Conservation (phyloP, 1,140 invertebrate genomes). For the Macrostomum lignano region DNA sequence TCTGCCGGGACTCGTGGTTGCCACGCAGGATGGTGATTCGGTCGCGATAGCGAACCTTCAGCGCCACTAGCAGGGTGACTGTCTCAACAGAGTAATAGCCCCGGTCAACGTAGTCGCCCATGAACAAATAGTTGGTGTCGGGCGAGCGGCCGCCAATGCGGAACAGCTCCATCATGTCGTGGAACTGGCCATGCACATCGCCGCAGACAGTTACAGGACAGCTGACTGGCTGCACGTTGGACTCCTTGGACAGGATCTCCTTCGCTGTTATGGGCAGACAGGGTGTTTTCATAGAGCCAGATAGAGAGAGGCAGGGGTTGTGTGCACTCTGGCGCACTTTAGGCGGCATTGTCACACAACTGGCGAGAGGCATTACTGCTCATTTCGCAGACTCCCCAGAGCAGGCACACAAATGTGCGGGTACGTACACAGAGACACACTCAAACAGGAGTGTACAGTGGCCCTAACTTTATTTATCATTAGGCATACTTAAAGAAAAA, state of each 20-base stretch:
- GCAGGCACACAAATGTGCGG: too few species aligned
- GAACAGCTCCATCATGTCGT: constrained; percentile 97
- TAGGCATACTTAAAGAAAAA: too few species aligned
- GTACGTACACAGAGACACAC: too few species aligned
- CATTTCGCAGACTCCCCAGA: too few species aligned
- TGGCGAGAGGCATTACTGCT: too few species aligned
- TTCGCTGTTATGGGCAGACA: constrained; percentile 1
- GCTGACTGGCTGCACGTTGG: constrained; percentile 97
- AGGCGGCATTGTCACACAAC: too few species aligned
- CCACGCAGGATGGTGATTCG: constrained; percentile 95
- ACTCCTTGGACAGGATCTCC: constrained; percentile 82
- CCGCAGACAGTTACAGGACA: constrained; percentile 97
- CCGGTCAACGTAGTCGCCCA: constrained; percentile 98
- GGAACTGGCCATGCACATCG: constrained; percentile 97
- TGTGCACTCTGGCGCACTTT: too few species aligned
- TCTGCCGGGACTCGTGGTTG: constrained; percentile 96
- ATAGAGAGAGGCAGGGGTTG: too few species aligned
- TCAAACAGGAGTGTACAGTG: too few species aligned
- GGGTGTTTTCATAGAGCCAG: too few species aligned
- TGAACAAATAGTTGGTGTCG: constrained; percentile 98
- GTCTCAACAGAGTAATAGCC: constrained; percentile 99
- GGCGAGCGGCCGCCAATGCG: constrained; percentile 91
- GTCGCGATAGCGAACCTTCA: constrained; percentile 88
- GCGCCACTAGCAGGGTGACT: constrained; percentile 76
- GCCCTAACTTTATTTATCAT: too few species aligned